phyloP scores from a whole-genome alignment of 2,797 vertebrate genomes.

The Coccyzus lansbergi region DNA sequence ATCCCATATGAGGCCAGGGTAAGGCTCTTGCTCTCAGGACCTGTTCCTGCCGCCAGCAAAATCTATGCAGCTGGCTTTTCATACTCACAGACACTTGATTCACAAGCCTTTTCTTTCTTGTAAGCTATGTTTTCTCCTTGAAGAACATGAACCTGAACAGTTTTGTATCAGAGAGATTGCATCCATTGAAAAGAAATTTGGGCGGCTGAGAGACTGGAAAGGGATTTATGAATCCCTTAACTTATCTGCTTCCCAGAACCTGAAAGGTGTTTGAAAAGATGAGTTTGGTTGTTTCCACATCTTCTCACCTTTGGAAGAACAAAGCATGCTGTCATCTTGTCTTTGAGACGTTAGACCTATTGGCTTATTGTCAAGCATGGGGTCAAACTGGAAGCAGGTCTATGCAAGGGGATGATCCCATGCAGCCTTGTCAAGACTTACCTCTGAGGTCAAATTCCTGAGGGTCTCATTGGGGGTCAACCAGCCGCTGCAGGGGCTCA shows the following conservation, averaged over 20 bases:
- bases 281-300: background rate
- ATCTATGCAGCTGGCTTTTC: background rate
- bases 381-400: background rate
- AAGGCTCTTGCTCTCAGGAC: background rate
- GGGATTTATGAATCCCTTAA: background rate
- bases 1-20: background rate
- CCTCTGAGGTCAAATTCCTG: slow-evolving; percentile 76
- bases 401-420: accelerated
- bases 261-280: background rate
- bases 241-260: background rate
- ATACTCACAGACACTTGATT: background rate
- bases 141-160: background rate
- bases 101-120: background rate
- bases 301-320: background rate
- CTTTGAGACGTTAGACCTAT: background rate
- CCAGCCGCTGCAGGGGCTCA: slow-evolving; percentile 79
- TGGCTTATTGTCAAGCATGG: background rate
- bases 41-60: background rate
- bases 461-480: slow-evolving; percentile 79
- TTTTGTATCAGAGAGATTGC: background rate
- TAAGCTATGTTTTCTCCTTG: background rate
- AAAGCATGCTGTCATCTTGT: accelerated
- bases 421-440: background rate
- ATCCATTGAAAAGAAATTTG: background rate
- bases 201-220: background rate